Evolutionary conservation across 23 tunicate species (phyloP).

Genomic region (Halocynthia roretzi): DNA sequence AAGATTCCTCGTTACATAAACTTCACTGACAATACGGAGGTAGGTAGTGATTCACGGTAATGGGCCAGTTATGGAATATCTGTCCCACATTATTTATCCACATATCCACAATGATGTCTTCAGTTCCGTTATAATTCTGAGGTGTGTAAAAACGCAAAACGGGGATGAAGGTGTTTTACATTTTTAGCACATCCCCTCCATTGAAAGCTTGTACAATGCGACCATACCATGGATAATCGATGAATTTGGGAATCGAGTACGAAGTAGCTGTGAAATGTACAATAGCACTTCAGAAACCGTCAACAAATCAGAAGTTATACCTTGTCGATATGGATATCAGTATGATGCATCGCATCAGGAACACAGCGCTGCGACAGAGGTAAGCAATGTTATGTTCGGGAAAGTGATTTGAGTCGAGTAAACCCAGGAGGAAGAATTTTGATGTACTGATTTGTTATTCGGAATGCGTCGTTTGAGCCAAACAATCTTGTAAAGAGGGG

Average conservation of each 20-base stretch:
- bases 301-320: too few species aligned
- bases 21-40: not conserved
- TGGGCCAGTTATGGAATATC: not conserved
- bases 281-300: not conserved
- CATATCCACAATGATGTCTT: not conserved
- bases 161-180: not conserved
- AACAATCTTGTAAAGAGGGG: too few species aligned
- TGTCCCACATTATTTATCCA: not conserved
- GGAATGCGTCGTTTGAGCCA: too few species aligned
- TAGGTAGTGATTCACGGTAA: not conserved
- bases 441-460: too few species aligned
- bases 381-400: too few species aligned
- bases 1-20: not conserved
- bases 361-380: too few species aligned
- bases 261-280: constrained; percentile 13
- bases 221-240: constrained; percentile 14
- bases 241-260: not conserved
- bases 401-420: too few species aligned
- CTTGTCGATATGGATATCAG: too few species aligned
- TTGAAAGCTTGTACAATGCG: not conserved
- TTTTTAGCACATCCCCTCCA: constrained; percentile 5
- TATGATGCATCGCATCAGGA: too few species aligned
- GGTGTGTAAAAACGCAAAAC: not conserved
- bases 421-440: too few species aligned
- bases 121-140: not conserved